Evolutionary conservation across 2,888 invertebrate species (phyloP), one percentile per base, ranked within the genome.

Genomic region (Xestia xanthographa): DNA sequence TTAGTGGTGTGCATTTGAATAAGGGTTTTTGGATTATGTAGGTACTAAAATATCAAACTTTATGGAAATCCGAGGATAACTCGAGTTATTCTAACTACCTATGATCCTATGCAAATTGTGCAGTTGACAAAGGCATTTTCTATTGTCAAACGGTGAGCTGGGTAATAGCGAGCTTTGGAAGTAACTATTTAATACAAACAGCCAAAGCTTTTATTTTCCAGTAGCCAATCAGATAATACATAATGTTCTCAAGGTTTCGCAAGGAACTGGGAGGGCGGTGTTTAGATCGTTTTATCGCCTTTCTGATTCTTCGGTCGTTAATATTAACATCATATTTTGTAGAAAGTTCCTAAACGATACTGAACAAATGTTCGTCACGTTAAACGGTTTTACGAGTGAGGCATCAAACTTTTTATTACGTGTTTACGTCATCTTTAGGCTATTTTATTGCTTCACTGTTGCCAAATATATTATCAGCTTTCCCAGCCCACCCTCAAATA

Each of bases 401-500:
- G 76, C 87, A 87, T 91, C 85, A 90, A 91, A 88, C 87, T 89
- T 92, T 92, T 87, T 87, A 93, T 90, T 89, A 83, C 86, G 86
- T 90, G 91, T 91, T 92, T 90, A 92, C 66, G 77, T 71, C 79
- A 66, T 77, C 43, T 87, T 84, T 72, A 68, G 73, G 83, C 82
- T 38, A 69, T 77, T 73, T 87, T 77, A 86, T 86, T 77, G 80
- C 69, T 14, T 45, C 65, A 70, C 50, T 77, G 66, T 73, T 85
- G 53, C 68, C 72, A 70, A 80, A 84, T 72, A 62, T 73, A 58
- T 38, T 77, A 66, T 72, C 82, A 71, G 1, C 50, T 76, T 70
- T 68, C 34, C n/a, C 60, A 58, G 17, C 66, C 41, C 38, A 65
- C 63, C 34, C 41, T 20, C 26, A 34, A 34, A 34, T 43, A 58